Percentiles rank a stretch among this genome's conserved stretches.
These are phyloP conservation scores for Tokudaia muenninki DNA, from an alignment of 2,797 vertebrate species.

Conservation along the genomic window DNA sequence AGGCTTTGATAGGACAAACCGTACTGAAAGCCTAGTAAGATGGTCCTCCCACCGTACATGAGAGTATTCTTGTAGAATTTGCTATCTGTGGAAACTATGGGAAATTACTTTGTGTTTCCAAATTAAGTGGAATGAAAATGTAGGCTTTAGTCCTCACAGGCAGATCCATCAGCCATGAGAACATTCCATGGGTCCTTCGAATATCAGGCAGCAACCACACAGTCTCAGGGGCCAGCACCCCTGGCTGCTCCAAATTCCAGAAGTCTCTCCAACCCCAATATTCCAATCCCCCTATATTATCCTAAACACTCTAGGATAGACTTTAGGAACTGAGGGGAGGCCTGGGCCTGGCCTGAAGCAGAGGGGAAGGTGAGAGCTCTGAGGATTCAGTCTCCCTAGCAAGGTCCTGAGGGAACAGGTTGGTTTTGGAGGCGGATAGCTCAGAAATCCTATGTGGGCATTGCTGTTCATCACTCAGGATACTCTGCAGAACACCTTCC, in stretches of 20 bases:
- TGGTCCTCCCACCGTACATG: not conserved
- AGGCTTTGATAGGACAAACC: not conserved
- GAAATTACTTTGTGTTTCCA: constrained; percentile 17
- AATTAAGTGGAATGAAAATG: not conserved
- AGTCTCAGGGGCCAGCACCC: not conserved
- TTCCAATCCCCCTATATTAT: not conserved
- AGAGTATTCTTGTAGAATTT: not conserved
- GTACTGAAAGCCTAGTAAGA: not conserved
- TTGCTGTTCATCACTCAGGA: not conserved
- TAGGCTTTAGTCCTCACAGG: not conserved
- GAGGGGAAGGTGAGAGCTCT: not conserved
- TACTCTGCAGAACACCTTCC: not conserved
- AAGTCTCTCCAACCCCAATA: not conserved
- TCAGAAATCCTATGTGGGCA: not conserved
- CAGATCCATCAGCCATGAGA: not conserved
- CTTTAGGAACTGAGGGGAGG: not conserved
- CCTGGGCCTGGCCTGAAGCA: not conserved
- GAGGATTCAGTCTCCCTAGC: not conserved
- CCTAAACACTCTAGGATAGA: not conserved
- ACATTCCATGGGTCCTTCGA: not conserved
- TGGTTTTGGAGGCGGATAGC: not conserved
- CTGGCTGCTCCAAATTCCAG: not conserved
- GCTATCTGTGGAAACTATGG: not conserved
- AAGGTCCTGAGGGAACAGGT: not conserved
- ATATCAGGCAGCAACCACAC: not conserved